Percentiles rank a stretch among this genome's conserved stretches.
Conservation (phyloP, 2,888 invertebrate genomes). For the Temnothorax ravouxi region DNA sequence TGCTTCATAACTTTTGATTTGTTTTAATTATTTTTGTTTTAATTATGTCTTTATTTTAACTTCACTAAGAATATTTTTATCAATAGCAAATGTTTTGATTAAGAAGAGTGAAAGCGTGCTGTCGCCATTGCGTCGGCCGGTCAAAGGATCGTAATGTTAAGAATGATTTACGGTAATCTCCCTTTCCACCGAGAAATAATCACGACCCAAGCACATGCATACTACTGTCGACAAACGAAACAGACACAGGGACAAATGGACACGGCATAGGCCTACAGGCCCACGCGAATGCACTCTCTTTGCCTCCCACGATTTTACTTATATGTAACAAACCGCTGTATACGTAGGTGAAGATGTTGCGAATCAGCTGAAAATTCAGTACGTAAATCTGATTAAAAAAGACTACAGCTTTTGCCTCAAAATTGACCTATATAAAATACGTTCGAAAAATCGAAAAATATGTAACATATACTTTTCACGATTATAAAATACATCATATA, state of each 20-base stretch:
- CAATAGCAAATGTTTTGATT: neutral
- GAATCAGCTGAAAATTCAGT: constrained; percentile 63
- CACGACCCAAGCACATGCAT: constrained; percentile 66
- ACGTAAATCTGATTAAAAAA: neutral
- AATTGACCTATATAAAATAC: neutral
- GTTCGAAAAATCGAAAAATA: neutral
- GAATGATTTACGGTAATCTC: constrained; percentile 68
- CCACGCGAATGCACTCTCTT: constrained; percentile 77
- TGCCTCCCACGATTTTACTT: constrained; percentile 79
- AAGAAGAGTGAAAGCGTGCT: constrained; percentile 48
- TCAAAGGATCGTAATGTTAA: constrained; percentile 49
- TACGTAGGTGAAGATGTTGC: constrained; percentile 60
- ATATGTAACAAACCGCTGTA: constrained; percentile 55
- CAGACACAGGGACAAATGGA: constrained; percentile 78
- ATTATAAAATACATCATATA: too few relatives aligned
- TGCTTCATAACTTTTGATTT: neutral
- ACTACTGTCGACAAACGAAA: constrained; percentile 75
- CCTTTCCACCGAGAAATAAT: constrained; percentile 69
- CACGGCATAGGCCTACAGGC: constrained; percentile 74
- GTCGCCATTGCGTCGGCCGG: neutral
- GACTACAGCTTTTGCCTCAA: neutral
- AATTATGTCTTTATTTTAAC: neutral
- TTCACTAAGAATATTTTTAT: constrained; percentile 7
- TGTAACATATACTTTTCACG: neutral
- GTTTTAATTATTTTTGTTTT: neutral